Evolutionary conservation across 1,140 invertebrate species (phyloP), one percentile per base, ranked within the genome.

Genomic region (Gonatopus flavifemur): DNA sequence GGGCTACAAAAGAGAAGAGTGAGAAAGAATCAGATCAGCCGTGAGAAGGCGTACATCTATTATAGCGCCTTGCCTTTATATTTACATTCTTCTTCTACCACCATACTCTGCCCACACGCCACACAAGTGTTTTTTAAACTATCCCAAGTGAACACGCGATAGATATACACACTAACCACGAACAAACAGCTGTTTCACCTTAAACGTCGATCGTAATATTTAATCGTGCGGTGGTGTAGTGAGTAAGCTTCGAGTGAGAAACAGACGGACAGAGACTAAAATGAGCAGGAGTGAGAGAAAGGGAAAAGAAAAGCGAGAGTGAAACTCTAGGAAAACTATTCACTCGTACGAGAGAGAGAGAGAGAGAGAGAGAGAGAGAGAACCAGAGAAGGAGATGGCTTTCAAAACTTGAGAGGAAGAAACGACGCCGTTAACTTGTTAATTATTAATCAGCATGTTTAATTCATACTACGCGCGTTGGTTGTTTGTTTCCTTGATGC

Each of bases 371-470:
- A 30, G 42, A 39, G 37, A 39, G 37, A 39, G 20, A 12, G 37
- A 31, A 39, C 32, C 9, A 24, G 44, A 54, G 31, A 39, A 10
- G 12, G 24, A 20, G 24, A 10, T 20, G 25, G 6, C 25, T 12
- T 6, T 28, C 25, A 12, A 49, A 36, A 33, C 51, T 41, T 30
- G 49, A 45, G 48, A 50, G 50, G 57, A 61, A 58, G 38, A 41
- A 42, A 54, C 52, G 42, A 49, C 55, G 63, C 60, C 60, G 58
- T 54, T 60, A 62, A 62, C 70, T 74, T 69, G 70, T 71, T 73
- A 72, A 74, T 74, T 74, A 74, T 72, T 73, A 73, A 73, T 73
- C 67, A 73, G 64, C 69, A 74, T 74, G 69, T 72, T 74, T 74
- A 74, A 74, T 74, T 74, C 72, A 74, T 74, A 73, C 63, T 64